Percentiles rank a stretch among this genome's conserved stretches.
Evolutionary conservation across 2,113 vertebrate species (phyloP).

Genomic region (Fulica atra): DNA sequence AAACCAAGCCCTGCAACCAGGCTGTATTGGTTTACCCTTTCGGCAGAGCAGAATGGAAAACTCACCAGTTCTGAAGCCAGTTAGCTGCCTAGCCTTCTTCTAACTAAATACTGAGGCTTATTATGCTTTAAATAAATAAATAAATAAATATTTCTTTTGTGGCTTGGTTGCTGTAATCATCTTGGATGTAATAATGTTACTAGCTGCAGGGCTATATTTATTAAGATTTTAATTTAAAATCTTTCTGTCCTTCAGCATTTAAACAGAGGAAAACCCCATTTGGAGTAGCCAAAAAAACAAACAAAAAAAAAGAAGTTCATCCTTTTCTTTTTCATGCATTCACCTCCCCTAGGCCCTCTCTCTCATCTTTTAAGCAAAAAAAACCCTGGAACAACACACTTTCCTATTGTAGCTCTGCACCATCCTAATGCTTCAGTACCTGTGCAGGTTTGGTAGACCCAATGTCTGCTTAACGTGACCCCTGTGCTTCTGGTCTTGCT

Average conservation of each 20-base stretch:
- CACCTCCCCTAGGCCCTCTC: constrained; percentile 38
- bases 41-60: constrained; percentile 37
- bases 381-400: background rate
- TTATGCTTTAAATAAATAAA: constrained; percentile 68
- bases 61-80: constrained; percentile 64
- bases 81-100: constrained; percentile 51
- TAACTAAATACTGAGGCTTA: constrained; percentile 64
- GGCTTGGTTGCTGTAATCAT: constrained; percentile 78
- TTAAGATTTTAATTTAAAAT: constrained; percentile 81
- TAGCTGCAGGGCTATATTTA: constrained; percentile 79
- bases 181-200: constrained; percentile 79
- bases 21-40: background rate
- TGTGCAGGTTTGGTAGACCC: background rate
- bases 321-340: constrained; percentile 21
- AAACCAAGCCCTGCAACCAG: background rate
- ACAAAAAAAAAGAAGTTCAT: constrained; percentile 28
- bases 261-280: constrained; percentile 71
- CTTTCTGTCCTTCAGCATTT: constrained; percentile 73
- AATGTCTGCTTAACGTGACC: background rate
- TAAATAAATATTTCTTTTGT: constrained; percentile 72
- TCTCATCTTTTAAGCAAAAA: constrained; percentile 51
- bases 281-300: constrained; percentile 63
- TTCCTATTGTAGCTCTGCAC: background rate
- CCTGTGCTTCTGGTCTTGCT: background rate
- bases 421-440: background rate